A percentile compares a stretch with the other conserved stretches of the same genome.
These are phyloP conservation scores for Adelges cooleyi DNA, from an alignment of 1,140 invertebrate species.

Conservation along the genomic window DNA sequence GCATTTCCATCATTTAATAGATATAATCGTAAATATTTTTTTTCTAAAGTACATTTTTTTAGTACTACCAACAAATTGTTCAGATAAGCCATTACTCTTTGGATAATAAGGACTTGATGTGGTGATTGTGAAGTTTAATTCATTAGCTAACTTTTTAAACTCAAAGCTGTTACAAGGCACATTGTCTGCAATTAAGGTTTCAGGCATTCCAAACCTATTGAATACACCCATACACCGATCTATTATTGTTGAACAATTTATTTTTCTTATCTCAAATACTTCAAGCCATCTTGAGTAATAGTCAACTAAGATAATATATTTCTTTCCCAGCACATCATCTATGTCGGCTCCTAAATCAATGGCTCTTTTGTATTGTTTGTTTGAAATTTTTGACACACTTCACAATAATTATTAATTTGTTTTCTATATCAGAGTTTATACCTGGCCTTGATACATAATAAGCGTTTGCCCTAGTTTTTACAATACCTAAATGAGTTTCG, in stretches of 20 bases:
- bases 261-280: too few species aligned
- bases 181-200: constrained; percentile 27
- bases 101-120: too few species aligned
- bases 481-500: too few species aligned
- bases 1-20: neutral
- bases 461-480: too few species aligned
- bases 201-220: constrained; percentile 24
- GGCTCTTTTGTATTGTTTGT: constrained; percentile 30
- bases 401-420: constrained; percentile 34
- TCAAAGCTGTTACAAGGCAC: constrained; percentile 26
- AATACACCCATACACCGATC: constrained; percentile 19
- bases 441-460: too few species aligned
- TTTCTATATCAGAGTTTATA: constrained; percentile 34
- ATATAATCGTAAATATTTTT: neutral
- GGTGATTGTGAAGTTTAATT: constrained; percentile 20
- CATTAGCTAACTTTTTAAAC: constrained; percentile 13
- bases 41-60: neutral
- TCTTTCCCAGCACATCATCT: too few species aligned
- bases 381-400: constrained; percentile 35
- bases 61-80: constrained; percentile 29
- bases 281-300: constrained; percentile 32
- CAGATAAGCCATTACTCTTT: constrained; percentile 31
- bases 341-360: neutral
- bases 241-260: constrained; percentile 15
- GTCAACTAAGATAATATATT: constrained; percentile 27